Percentiles rank a stretch among this genome's conserved stretches.
These are phyloP conservation scores for Trichopoda pennipes DNA, from an alignment of 2,888 invertebrate species.

Conservation along the genomic window DNA sequence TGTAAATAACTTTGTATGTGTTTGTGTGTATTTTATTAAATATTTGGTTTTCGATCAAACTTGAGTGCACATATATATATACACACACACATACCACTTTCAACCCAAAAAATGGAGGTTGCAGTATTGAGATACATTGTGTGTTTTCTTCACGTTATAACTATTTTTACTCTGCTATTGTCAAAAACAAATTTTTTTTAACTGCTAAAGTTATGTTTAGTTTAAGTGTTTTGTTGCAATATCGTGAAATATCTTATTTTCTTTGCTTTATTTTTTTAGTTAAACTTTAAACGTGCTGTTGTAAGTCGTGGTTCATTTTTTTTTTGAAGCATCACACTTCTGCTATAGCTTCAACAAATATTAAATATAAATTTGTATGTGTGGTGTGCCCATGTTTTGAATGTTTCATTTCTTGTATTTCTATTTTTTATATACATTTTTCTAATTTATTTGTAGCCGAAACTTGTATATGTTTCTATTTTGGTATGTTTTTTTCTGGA, in stretches of 20 bases:
- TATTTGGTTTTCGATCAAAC: constrained; percentile 30
- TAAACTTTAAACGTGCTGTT: constrained; percentile 62
- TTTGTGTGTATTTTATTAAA: constrained; percentile 47
- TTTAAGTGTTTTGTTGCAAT: constrained; percentile 44
- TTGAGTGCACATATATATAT: not conserved
- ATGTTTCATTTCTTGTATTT: constrained; percentile 30
- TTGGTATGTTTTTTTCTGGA: constrained; percentile 17
- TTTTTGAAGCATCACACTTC: constrained; percentile 10
- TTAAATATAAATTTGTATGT: constrained; percentile 10
- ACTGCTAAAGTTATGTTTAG: constrained; percentile 38
- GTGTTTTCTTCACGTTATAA: not conserved
- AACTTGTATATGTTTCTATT: constrained; percentile 37
- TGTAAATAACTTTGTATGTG: not conserved
- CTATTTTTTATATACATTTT: constrained; percentile 34
- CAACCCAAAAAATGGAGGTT: not conserved
- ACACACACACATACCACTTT: not conserved
- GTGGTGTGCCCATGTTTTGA: constrained; percentile 20
- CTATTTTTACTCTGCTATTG: not conserved
- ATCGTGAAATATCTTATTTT: constrained; percentile 13
- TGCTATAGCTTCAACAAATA: constrained; percentile 5
- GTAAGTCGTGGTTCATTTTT: constrained; percentile 52
- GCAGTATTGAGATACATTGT: not conserved
- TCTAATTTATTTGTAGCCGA: constrained; percentile 56
- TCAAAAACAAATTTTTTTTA: not conserved
- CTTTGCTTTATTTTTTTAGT: constrained; percentile 9